Base-by-base conservation (phyloP, 2,888 invertebrate species). In the Crioceris asparagi region DNA sequence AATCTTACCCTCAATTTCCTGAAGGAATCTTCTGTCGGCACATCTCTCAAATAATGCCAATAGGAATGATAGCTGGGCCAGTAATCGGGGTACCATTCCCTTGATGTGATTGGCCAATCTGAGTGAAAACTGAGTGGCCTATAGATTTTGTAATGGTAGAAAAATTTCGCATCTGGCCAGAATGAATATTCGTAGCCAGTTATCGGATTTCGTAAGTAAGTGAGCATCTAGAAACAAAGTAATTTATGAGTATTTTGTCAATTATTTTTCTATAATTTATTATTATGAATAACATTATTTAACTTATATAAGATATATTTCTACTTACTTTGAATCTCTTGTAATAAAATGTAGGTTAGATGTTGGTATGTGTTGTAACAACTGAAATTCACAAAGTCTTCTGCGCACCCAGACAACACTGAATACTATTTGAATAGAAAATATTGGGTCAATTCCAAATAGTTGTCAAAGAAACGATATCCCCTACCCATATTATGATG, bases 121-220 rank as follows among this genome's bases (percentile, higher is more conserved):
- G 36, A 34, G 27, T 54, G 44, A 33, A 52, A 53, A 36, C 50
- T 50, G 4, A 52, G 36, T 5, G 54, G 54, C 39, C 54, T 44
- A 38, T 54, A 54, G 19, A 54, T 54, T 41, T 49, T 53, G 39
- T 53, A 54, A 43, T 54, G 54, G 43, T 53, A 54, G 37, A 45
- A 50, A 32, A 54, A 54, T 36, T 47, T 49, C 39, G 54, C 52
- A 31, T 54, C 54, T 0, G 54, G 54, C 49, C 50, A 53, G 32
- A 49, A 51, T 2, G 54, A 54, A 38, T 52, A 54, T 47, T 54
- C 54, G 33, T 41, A 48, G 4, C 52, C 52, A 2, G 42, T 41
- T 17, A 53, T 52, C 18, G 52, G 52, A 36, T 53, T 53, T 42
- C 53, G 43, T 34, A 52, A 36, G 31, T 53, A 53, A n/a, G 50